These are phyloP conservation scores for Antennarius maculatus DNA, from an alignment of 2,797 vertebrate species.

Conservation along the genomic window DNA sequence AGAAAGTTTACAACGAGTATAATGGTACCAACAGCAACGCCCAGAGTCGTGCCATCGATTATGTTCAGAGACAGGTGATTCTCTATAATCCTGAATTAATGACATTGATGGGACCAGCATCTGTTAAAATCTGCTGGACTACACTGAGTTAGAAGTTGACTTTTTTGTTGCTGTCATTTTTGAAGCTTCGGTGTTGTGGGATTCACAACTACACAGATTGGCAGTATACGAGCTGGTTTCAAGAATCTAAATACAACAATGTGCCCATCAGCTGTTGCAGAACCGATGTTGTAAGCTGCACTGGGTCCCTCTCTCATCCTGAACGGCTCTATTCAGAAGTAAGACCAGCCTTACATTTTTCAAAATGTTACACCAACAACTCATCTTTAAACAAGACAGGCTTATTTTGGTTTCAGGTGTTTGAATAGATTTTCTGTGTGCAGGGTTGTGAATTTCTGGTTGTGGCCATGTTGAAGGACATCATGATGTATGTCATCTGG, in stretches of 20 bases:
- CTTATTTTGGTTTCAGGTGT: conserved; percentile 74
- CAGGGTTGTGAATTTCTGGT: conserved; percentile 95
- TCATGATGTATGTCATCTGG: conserved; percentile 99
- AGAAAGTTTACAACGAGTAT: conserved; percentile 92
- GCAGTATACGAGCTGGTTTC: conserved; percentile 92
- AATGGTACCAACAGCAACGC: conserved; percentile 93
- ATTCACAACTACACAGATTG: conserved; percentile 95
- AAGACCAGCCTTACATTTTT: conserved; percentile 9
- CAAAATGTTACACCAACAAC: neutral
- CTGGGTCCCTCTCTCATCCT: conserved; percentile 87
- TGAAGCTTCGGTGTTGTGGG: conserved; percentile 91
- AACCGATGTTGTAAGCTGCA: conserved; percentile 84
- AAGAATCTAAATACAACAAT: conserved; percentile 92
- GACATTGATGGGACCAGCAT: neutral
- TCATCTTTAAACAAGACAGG: neutral
- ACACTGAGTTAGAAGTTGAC: neutral
- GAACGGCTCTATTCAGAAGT: conserved; percentile 93
- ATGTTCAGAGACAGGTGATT: conserved; percentile 92
- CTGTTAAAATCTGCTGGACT: neutral
- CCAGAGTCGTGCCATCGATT: conserved; percentile 95
- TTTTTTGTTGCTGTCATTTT: conserved; percentile 10
- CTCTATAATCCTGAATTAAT: neutral
- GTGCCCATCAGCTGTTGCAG: conserved; percentile 95
- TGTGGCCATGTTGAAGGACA: conserved; percentile 95
- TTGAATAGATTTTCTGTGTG: conserved; percentile 35